Evolutionary conservation across 2,888 invertebrate genomes (phyloP).

Genomic region (Onchidella celtica): DNA sequence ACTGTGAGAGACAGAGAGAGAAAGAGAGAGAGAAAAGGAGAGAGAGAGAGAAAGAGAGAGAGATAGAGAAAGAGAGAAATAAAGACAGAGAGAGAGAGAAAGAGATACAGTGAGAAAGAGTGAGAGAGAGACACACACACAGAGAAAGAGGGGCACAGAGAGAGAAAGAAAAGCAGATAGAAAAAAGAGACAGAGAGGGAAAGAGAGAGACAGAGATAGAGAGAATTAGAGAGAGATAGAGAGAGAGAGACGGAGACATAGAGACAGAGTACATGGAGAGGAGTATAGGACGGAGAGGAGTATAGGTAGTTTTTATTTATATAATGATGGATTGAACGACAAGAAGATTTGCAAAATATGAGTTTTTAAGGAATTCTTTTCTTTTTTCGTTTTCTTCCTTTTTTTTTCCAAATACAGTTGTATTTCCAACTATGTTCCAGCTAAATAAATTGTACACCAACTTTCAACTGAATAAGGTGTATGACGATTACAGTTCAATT

Average conservation of each 20-base stretch:
- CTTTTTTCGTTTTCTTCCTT: no score
- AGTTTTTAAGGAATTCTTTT: no score
- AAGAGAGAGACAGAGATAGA: not conserved
- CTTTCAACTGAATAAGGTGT: no score
- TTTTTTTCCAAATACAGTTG: no score
- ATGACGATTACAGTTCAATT: no score
- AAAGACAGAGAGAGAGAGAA: constrained; percentile 26
- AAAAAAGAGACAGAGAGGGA: not conserved
- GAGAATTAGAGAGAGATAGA: not conserved
- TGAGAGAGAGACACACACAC: not conserved
- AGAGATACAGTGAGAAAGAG: not conserved
- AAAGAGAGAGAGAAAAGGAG: constrained; percentile 11
- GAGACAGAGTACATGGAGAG: not conserved
- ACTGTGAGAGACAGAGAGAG: constrained; percentile 1
- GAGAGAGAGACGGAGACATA: no score
- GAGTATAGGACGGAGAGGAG: not conserved
- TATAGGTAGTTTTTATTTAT: not conserved
- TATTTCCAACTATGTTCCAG: no score
- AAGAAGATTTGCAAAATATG: no score
- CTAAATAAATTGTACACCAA: no score
- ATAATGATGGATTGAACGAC: not conserved
- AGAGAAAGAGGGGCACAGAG: not conserved
- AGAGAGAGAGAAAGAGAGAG: constrained; percentile 11
- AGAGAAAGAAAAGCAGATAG: not conserved
- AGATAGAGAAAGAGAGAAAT: constrained; percentile 21